Evolutionary conservation across 2,113 vertebrate genomes (phyloP).

Genomic region (Mustela lutreola): DNA sequence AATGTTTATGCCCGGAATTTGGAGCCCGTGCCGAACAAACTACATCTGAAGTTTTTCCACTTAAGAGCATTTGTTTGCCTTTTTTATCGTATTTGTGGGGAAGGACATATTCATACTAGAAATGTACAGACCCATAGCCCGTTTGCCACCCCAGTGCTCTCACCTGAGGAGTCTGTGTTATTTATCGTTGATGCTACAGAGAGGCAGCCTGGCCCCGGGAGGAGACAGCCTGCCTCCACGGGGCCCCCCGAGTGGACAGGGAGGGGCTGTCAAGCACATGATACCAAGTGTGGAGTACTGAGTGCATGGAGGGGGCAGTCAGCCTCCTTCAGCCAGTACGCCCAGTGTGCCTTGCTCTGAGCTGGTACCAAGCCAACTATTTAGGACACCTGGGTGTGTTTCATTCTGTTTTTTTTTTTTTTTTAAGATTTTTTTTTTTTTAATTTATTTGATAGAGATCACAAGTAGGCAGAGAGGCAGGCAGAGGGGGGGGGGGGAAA

Average conservation of each 20-base stretch:
- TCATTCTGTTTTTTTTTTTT: not conserved
- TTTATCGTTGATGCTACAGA: not conserved
- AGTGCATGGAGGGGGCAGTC: not conserved
- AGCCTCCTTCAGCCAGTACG: not conserved
- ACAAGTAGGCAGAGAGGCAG: no score
- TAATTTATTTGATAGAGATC: no score
- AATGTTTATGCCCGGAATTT: conserved; percentile 63
- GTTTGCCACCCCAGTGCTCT: not conserved
- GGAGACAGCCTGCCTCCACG: fast-evolving
- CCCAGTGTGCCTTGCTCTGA: not conserved
- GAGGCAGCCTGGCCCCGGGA: not conserved
- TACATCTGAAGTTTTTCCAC: not conserved
- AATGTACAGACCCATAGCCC: not conserved
- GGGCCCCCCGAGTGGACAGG: not conserved
- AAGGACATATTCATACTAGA: not conserved
- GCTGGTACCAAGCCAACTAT: not conserved
- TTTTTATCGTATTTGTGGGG: not conserved
- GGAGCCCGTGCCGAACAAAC: conserved; percentile 51
- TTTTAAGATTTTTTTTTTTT: no score
- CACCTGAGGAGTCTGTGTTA: fast-evolving
- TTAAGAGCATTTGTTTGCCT: conserved; percentile 26
- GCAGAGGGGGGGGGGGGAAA: no score
- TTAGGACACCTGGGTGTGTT: not conserved
- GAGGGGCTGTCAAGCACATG: no score
- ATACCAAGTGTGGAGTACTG: no score